Base-by-base conservation (phyloP, 2,113 vertebrate species). In the Hydrolagus affinis region DNA sequence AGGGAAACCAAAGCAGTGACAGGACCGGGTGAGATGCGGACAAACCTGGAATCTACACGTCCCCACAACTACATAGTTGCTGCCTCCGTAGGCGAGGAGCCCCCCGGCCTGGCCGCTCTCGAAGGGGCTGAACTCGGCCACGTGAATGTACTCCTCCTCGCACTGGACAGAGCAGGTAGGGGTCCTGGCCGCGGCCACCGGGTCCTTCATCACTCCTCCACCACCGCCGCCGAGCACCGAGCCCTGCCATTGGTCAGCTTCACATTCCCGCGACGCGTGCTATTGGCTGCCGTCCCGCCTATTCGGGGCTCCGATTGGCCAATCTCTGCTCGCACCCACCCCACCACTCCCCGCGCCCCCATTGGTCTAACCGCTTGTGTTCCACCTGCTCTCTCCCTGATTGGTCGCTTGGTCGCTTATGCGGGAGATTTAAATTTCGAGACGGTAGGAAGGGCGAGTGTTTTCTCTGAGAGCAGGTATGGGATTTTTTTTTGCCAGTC, bases 101-200 rank as follows among this genome's bases (percentile, higher is more conserved):
- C 95, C 96, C 69, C 90, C 93, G 0, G 93, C 86, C 60, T 92
- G 91, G 4, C 97, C 96, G 57, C 92, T 94, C 73, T 95, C 94
- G 89, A 96, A 98, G 0, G 96, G 97, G 90, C 93, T 98, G 92
- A 99, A 98, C 91, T 98, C 96, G 85, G 97, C 96, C 88, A 97
- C 96, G 0, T 97, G 95, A 11, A 99, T 96, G 8, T 15, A 30
- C 60, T 95, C 97, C 89, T 96, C 95, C 73, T 98, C 96, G 17
- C 96, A 98, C 1, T 95, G 88, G 87, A 99, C 95, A 0, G 95
- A 95, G 90, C 99, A 98, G 73, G 91, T 91, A 85, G 95, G 92
- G 85, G 90, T 92, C 88, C 92, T 95, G 66, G 91, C 89, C 0
- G 89, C 85, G 66, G 91, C 89, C 0, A 89, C 85, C 85, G 96